Evolutionary conservation across 1,140 invertebrate species (phyloP).

Genomic region (Tribolium castaneum): DNA sequence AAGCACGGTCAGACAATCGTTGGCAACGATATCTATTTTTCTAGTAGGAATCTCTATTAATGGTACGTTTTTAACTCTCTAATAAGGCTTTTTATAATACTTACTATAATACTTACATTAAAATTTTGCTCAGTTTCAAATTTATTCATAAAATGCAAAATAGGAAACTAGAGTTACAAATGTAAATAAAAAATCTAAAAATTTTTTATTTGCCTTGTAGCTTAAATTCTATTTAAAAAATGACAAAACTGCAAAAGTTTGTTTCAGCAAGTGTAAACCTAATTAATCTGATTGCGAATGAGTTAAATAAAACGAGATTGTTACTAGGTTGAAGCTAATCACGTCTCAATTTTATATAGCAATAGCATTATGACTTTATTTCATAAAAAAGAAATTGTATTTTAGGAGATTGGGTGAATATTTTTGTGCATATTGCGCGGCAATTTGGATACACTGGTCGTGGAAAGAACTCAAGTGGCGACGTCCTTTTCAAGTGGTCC

Average conservation of each 20-base stretch:
- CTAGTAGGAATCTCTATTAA: constrained; percentile 65
- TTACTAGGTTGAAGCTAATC: not conserved
- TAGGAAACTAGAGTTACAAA: too few species aligned
- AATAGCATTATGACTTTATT: not conserved
- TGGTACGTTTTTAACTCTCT: constrained; percentile 64
- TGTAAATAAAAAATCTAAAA: too few species aligned
- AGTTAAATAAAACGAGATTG: not conserved
- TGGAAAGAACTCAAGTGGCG: constrained; percentile 49
- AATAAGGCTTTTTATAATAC: too few species aligned
- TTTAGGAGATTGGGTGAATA: constrained; percentile 74
- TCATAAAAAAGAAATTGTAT: not conserved
- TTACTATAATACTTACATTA: too few species aligned
- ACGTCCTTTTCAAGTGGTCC: constrained; percentile 39
- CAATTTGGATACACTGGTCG: constrained; percentile 65
- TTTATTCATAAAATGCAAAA: too few species aligned
- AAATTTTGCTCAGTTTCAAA: too few species aligned
- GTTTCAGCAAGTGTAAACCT: not conserved
- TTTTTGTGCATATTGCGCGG: constrained; percentile 70
- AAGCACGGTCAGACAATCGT: constrained; percentile 59
- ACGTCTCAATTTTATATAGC: not conserved
- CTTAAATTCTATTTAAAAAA: not conserved
- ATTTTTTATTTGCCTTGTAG: too few species aligned
- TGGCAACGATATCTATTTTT: constrained; percentile 65
- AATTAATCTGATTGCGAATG: not conserved
- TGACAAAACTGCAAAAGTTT: too few species aligned